phyloP scores from a whole-genome alignment of 2,113 vertebrate species.

The Anseranas semipalmata region DNA sequence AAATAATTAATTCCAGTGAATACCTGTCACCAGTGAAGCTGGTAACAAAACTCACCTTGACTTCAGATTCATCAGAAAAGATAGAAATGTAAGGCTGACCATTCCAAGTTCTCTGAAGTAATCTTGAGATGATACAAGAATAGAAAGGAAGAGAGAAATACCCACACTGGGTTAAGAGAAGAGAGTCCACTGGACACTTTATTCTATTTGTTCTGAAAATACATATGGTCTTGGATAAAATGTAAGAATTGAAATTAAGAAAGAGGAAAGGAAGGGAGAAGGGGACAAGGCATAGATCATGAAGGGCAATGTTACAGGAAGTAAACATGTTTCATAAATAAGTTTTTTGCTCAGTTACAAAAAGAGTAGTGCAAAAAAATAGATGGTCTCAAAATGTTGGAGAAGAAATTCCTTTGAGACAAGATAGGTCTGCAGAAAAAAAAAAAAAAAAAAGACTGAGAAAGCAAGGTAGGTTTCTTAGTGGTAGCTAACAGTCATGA shows the following conservation, averaged over 20 bases:
- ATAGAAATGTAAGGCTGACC: not conserved
- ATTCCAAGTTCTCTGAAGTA: not conserved
- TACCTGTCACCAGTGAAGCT: not conserved
- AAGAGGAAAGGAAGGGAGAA: not conserved
- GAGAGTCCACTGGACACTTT: not conserved
- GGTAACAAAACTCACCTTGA: not conserved
- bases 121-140: not conserved
- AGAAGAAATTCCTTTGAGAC: not conserved
- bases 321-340: rapidly evolving
- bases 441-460: not conserved
- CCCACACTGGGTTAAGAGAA: not conserved
- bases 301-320: not conserved
- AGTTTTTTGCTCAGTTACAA: not conserved
- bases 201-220: not conserved
- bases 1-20: not conserved
- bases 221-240: not conserved
- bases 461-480: not conserved
- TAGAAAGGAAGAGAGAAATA: not conserved
- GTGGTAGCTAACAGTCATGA: not conserved
- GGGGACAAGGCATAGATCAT: not conserved
- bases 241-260: not conserved
- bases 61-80: not conserved
- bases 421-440: not conserved
- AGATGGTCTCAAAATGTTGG: not conserved
- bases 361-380: not conserved